These are phyloP conservation scores for Aurelia aurita DNA, from an alignment of 30 jellyfish, hydroid and myxozoan genomes.

Conservation along the genomic window DNA sequence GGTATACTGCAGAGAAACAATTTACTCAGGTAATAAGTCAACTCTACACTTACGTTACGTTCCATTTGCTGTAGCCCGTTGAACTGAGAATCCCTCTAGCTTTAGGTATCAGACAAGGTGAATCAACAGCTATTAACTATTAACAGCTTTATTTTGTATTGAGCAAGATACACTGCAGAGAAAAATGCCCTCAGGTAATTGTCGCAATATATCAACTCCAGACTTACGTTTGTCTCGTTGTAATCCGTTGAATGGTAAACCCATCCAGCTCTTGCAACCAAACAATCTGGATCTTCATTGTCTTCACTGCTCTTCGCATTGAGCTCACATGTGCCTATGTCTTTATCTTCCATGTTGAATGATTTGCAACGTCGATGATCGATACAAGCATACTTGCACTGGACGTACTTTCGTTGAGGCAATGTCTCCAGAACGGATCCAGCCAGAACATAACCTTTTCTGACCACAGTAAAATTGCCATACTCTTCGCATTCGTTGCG, in stretches of 20 bases:
- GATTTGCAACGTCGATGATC: constrained; percentile 26
- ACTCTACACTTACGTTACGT: too few species aligned
- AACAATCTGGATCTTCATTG: background rate
- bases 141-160: too few species aligned
- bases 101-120: constrained; percentile 1
- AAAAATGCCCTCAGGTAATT: too few species aligned
- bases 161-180: too few species aligned
- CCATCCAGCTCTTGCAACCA: constrained; percentile 12
- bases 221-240: constrained; percentile 14
- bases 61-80: constrained; percentile 1
- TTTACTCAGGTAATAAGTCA: background rate
- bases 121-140: too few species aligned
- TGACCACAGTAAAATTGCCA: constrained; percentile 21
- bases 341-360: constrained; percentile 21
- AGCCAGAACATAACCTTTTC: background rate
- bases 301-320: background rate
- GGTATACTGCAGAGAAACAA: too few species aligned
- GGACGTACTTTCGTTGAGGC: background rate
- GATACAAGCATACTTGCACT: constrained; percentile 27
- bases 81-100: constrained; percentile 5
- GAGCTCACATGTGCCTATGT: constrained; percentile 29
- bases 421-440: background rate
- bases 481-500: constrained; percentile 36
- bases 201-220: too few species aligned
- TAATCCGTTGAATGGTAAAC: constrained; percentile 11